Evolutionary conservation across 2,797 vertebrate species (phyloP), one percentile per base, ranked within the genome.

Genomic region (Luscinia luscinia): DNA sequence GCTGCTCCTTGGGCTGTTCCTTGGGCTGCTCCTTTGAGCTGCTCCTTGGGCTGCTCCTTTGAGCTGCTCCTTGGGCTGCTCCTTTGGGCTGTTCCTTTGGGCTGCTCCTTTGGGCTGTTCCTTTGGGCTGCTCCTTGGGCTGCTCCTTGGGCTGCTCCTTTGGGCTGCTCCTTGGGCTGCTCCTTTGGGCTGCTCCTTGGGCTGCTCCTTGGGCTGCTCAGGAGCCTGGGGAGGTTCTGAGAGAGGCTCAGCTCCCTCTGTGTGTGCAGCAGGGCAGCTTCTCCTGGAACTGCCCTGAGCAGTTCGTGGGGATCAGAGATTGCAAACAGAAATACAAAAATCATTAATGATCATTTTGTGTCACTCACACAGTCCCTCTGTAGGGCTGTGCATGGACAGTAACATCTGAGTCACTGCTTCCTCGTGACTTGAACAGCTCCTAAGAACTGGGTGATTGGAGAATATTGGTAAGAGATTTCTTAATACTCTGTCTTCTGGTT

Each of bases 231-330:
- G 1, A 7, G 73, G 17, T 41, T 55, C 38, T 22, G 34, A 0
- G 6, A 4, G 26, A 5, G 7, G 1, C 2, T 5, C 21, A 49
- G 80, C 64, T 79, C 32, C 0, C 2, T 6, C 45, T 2, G 6
- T 4, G 45, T 17, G 41, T 36, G 79, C 74, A 63, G 49, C 16
- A 21, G 80, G 30, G 82, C 43, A 21, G 64, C 73, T 52, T 36
- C 77, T 46, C 68, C 38, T 27, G 36, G 28, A 21, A 11, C 45
- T 59, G 72, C 72, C 26, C 70, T 7, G 6, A 34, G 93, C 90
- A 13, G 23, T 9, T 23, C 14, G 1, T 58, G 62, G 36, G 79
- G 49, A 27, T 0, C 17, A 59, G 54, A 23, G 36, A 52, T 8
- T 27, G 80, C 84, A 19, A 55, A 15, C 57, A 61, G 67, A 49